These are phyloP conservation scores for Dascillus cervinus DNA, from an alignment of 2,888 invertebrate species.

Conservation along the genomic window DNA sequence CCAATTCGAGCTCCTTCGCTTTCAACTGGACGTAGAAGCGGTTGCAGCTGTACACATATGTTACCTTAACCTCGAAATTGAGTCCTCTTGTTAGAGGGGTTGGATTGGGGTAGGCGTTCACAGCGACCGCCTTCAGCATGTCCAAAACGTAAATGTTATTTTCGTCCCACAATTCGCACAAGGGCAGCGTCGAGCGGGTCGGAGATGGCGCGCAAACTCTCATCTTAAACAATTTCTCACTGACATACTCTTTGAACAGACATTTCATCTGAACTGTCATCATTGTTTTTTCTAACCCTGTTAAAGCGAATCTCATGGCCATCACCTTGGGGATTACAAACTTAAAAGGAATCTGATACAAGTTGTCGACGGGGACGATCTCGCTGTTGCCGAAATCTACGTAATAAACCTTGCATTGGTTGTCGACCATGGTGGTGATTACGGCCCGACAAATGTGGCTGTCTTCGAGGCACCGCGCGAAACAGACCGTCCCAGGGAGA, in stretches of 20 bases:
- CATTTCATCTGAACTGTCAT: conserved; percentile 55
- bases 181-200: conserved; percentile 64
- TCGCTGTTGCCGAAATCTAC: conserved; percentile 78
- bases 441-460: conserved; percentile 67
- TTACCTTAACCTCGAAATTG: conserved; percentile 50
- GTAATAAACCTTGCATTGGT: conserved; percentile 67
- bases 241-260: conserved; percentile 62
- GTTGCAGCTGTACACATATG: conserved; percentile 60
- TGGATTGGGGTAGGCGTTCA: conserved; percentile 34
- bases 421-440: conserved; percentile 63
- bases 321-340: conserved; percentile 65
- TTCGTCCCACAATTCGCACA: conserved; percentile 61
- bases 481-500: conserved; percentile 67
- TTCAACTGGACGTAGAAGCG: conserved; percentile 69
- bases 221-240: conserved; percentile 54
- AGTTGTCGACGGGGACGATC: conserved; percentile 58
- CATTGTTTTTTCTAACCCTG: conserved; percentile 54
- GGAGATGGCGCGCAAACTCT: conserved; percentile 62
- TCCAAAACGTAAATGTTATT: conserved; percentile 52
- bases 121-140: conserved; percentile 41
- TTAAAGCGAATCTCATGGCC: conserved; percentile 66
- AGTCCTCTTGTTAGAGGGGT: conserved; percentile 32
- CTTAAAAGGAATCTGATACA: conserved; percentile 68
- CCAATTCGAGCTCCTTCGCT: conserved; percentile 51
- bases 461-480: conserved; percentile 64